Evolutionary conservation across 2,888 invertebrate genomes (phyloP), one percentile per base, ranked within the genome.

Genomic region (Podotricha telesiphe): DNA sequence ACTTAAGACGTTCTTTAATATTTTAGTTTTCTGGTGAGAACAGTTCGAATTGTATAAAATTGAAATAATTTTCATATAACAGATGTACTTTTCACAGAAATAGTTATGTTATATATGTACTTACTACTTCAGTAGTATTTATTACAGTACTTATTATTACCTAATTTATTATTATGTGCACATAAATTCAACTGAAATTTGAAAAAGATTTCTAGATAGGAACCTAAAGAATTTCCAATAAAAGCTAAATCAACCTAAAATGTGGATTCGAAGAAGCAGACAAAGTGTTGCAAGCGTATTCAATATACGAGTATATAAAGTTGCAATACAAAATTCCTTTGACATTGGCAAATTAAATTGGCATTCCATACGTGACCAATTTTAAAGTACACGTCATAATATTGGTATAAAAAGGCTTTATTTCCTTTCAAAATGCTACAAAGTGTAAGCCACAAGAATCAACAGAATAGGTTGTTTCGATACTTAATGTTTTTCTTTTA

Each of bases 271-370:
- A 53, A 51, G 42, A 59, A 59, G 40, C 47, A 20, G 45, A 67
- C 37, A 34, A 45, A 55, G 15, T 62, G 34, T 51, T 17, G 58
- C 48, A 40, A 56, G 42, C 59, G 55, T 48, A 55, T 59, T 51
- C 61, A 22, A 48, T 58, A 63, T 55, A 28, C 6, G 3, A 4
- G 6, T 28, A 66, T 58, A 59, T 59, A 67, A 56, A 67, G 50
- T 68, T 70, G 65, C 69, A 65, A 40, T 68, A 48, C 40, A 62
- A 15, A 66, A 69, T 62, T 69, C 69, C 68, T 59, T 74, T 73
- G 72, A 76, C 71, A 73, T 75, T 74, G 75, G 70, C 74, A 74
- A 19, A 70, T 67, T 42, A 68, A 66, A 74, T 76, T 75, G 74
- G 70, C 74, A 55, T 65, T 42, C 40, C 28, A 19, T 55, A 69